A percentile compares a stretch with the other conserved stretches of the same genome.
phyloP scores from a whole-genome alignment of 2,797 vertebrate genomes.

The Zonotrichia albicollis region DNA sequence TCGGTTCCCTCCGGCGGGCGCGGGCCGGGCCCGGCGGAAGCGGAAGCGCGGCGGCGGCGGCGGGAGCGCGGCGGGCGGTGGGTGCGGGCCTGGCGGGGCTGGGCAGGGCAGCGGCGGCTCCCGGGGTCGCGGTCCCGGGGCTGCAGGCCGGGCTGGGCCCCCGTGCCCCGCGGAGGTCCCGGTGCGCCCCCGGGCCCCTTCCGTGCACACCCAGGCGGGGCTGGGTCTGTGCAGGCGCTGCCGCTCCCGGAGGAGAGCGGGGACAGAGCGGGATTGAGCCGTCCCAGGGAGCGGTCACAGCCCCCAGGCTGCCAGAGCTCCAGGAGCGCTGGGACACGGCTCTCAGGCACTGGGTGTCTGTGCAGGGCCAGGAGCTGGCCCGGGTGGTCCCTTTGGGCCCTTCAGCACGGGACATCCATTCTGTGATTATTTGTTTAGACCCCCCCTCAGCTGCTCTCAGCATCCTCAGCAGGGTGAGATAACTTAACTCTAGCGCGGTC shows the following conservation, averaged over 20 bases:
- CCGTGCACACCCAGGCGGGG: neutral
- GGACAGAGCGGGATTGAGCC: neutral
- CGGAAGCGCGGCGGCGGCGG: neutral
- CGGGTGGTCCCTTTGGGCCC: neutral
- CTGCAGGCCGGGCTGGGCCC: neutral
- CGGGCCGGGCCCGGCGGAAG: neutral
- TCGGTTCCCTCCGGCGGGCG: neutral
- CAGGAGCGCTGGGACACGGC: neutral
- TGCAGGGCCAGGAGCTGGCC: neutral
- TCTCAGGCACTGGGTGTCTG: neutral
- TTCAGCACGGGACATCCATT: neutral
- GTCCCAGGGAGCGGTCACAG: neutral
- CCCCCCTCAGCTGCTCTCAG: neutral
- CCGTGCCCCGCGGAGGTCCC: neutral
- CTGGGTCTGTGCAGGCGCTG: neutral
- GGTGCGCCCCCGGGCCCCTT: neutral
- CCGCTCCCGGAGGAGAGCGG: neutral
- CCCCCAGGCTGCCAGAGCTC: neutral
- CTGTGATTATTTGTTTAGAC: neutral
- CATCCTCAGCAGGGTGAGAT: neutral
- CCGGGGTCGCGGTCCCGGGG: neutral
- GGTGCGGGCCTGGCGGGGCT: neutral
- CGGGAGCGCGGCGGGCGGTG: neutral
- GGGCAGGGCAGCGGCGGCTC: neutral
- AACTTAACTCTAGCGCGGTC: neutral